Evolutionary conservation across 2,797 vertebrate genomes (phyloP).

Genomic region (Antennarius maculatus): DNA sequence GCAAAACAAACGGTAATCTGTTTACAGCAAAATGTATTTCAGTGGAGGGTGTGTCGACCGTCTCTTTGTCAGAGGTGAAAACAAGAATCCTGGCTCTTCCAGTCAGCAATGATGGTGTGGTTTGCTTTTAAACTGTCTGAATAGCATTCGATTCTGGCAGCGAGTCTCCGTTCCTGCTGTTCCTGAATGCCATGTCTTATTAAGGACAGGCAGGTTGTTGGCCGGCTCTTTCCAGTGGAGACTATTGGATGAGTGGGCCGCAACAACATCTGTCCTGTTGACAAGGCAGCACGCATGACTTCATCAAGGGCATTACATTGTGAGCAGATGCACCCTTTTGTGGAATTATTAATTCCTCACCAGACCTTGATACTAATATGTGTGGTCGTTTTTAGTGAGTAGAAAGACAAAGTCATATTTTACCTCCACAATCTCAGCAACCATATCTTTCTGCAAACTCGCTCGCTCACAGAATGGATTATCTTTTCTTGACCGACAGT

Average conservation of each 20-base stretch:
- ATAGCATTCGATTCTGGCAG: conserved; percentile 51
- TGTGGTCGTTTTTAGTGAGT: not conserved
- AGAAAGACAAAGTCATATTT: too few species aligned
- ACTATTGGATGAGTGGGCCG: conserved; percentile 57
- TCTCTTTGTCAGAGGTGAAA: conserved; percentile 28
- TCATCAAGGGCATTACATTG: conserved; percentile 65
- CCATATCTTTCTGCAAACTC: not conserved
- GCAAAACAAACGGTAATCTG: conserved; percentile 61
- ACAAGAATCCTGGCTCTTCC: conserved; percentile 44
- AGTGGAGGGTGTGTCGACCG: conserved; percentile 10
- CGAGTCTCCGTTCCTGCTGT: conserved; percentile 16
- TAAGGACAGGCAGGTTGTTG: conserved; percentile 67
- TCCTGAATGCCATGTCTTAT: conserved; percentile 61
- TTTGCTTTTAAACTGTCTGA: conserved; percentile 60
- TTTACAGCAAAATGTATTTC: conserved; percentile 52
- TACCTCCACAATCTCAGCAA: too few species aligned
- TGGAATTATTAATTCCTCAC: conserved; percentile 44
- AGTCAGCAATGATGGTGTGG: conserved; percentile 48
- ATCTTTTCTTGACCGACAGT: too few species aligned
- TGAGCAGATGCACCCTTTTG: conserved; percentile 40
- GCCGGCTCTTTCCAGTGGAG: conserved; percentile 47
- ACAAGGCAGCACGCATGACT: conserved; percentile 64
- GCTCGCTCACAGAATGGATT: too few species aligned
- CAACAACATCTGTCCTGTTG: conserved; percentile 66
- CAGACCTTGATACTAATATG: conserved; percentile 16